Conservation (phyloP, 2,888 invertebrate species). For the Oscheius sp. region DNA sequence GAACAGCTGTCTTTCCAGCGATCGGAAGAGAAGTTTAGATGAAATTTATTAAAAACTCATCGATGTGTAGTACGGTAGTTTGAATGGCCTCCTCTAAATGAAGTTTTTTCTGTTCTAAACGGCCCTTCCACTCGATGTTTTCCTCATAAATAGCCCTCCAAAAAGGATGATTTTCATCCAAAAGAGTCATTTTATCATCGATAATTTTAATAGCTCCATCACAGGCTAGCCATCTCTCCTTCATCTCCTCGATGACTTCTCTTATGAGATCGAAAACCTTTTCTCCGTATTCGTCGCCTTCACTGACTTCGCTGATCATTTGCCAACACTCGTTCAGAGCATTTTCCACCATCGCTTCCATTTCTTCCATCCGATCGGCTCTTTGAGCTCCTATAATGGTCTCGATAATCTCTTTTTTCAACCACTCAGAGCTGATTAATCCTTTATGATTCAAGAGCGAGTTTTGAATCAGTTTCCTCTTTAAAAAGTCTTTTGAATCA, state of each 20-base stretch:
- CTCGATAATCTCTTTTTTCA: no score
- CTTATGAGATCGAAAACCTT: background rate
- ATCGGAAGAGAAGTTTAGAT: no score
- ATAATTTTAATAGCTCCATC: background rate
- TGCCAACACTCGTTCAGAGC: background rate
- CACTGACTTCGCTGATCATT: background rate
- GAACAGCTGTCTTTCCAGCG: no score
- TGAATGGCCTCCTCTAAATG: background rate
- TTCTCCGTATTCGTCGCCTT: background rate
- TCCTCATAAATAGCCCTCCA: background rate
- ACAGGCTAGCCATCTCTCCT: background rate
- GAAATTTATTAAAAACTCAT: no score
- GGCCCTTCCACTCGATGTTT: background rate
- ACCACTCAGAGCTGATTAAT: no score
- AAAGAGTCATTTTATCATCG: background rate
- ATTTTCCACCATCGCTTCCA: no score
- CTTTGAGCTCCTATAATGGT: no score
- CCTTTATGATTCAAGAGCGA: no score
- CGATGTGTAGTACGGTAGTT: no score
- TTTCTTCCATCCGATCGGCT: no score
- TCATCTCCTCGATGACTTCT: background rate
- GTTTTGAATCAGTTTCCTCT: no score
- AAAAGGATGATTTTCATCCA: background rate
- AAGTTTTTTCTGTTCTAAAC: background rate
- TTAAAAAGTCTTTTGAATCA: no score